phyloP scores from a whole-genome alignment of 2,113 vertebrate species.

The Phasianus colchicus region DNA sequence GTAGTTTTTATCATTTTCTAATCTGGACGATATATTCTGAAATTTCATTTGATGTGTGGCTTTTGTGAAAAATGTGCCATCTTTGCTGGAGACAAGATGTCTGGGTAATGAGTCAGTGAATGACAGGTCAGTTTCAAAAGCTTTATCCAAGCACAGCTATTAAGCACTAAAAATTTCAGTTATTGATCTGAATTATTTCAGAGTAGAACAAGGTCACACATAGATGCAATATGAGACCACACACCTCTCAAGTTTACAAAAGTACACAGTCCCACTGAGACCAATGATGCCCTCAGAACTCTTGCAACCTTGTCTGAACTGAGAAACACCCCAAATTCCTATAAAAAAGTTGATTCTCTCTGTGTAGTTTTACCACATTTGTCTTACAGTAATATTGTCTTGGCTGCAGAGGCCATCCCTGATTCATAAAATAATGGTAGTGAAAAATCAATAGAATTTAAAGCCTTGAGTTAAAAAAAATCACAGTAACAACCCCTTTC shows the following conservation, averaged over 20 bases:
- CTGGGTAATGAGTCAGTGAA: not conserved
- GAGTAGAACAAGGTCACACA: not conserved
- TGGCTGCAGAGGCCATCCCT: not conserved
- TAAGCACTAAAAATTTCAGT: not conserved
- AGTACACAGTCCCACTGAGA: not conserved
- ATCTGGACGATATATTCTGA: not conserved
- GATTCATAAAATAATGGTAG: not conserved
- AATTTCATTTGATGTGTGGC: not conserved
- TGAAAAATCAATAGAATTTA: not conserved
- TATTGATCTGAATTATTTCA: conserved; percentile 7
- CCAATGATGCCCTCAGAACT: not conserved
- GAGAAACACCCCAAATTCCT: not conserved
- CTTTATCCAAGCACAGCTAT: not conserved
- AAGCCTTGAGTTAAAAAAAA: not conserved
- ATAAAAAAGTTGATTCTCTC: not conserved
- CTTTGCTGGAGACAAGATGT: not conserved
- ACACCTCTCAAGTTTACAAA: not conserved
- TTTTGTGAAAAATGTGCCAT: not conserved
- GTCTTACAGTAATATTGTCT: not conserved
- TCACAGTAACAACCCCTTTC: not conserved
- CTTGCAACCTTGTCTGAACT: not conserved
- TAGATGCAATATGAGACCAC: not conserved
- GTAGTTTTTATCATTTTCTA: not conserved
- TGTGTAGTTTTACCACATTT: not conserved
- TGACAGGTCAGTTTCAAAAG: not conserved